Evolutionary conservation across 2,888 invertebrate genomes (phyloP).

Genomic region (Acleris emargana): DNA sequence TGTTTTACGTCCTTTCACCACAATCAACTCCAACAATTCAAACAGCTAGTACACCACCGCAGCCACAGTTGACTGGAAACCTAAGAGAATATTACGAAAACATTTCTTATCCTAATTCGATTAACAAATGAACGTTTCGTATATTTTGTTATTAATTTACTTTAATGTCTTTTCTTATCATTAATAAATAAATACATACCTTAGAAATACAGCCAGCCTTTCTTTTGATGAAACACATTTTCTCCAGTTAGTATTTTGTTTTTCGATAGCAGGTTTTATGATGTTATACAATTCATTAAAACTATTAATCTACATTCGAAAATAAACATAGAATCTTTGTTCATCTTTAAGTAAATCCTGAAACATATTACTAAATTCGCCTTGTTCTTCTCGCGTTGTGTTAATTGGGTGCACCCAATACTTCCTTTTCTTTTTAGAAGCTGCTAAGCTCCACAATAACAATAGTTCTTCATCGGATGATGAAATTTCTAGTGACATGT

Average conservation of each 20-base stretch:
- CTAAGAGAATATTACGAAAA: constrained; percentile 18
- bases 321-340: constrained; percentile 2
- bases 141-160: constrained; percentile 15
- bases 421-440: constrained; percentile 20
- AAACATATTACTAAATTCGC: constrained; percentile 11
- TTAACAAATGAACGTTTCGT: constrained; percentile 13
- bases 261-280: background rate
- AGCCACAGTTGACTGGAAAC: constrained; percentile 9
- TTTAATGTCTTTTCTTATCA: background rate
- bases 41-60: constrained; percentile 16
- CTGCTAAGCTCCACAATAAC: constrained; percentile 12
- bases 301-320: background rate
- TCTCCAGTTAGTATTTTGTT: background rate
- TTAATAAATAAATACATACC: background rate
- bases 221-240: background rate
- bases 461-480: constrained; percentile 16
- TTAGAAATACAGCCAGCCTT: background rate
- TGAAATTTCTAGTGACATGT: constrained; percentile 13
- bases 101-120: background rate
- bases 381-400: constrained; percentile 13
- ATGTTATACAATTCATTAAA: background rate
- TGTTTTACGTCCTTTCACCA: too few species aligned
- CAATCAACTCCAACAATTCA: too few species aligned
- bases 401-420: constrained; percentile 27
- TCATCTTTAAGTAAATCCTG: constrained; percentile 7